These are phyloP conservation scores for Drosophila stalkeri DNA, from an alignment of 2,888 invertebrate species.

Conservation along the genomic window DNA sequence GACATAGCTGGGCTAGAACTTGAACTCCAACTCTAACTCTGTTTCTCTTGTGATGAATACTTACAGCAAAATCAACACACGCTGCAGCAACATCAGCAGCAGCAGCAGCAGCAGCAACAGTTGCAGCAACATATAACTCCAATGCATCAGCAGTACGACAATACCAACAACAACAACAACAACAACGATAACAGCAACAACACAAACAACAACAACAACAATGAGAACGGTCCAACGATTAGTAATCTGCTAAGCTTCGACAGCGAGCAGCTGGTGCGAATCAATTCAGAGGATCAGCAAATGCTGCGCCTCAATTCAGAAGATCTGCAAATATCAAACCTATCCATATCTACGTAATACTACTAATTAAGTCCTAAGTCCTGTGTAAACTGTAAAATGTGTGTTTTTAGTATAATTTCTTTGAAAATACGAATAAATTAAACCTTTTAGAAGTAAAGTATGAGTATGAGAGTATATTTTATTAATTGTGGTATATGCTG, in stretches of 20 bases:
- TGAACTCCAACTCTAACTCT: not conserved
- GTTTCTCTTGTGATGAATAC: not conserved
- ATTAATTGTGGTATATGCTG: no score
- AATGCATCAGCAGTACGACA: conserved; percentile 65
- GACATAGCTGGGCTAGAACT: not conserved
- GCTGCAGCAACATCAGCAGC: conserved; percentile 73
- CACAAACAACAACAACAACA: conserved; percentile 42
- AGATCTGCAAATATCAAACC: conserved; percentile 86
- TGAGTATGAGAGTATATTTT: no score
- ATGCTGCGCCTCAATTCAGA: conserved; percentile 86
- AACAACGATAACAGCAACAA: conserved; percentile 48
- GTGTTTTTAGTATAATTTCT: conserved; percentile 70
- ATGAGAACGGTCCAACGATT: conserved; percentile 82
- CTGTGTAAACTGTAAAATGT: conserved; percentile 65
- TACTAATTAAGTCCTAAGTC: conserved; percentile 34
- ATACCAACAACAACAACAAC: conserved; percentile 36
- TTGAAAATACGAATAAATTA: conserved; percentile 65
- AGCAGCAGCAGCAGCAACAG: conserved; percentile 64
- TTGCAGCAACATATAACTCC: conserved; percentile 63
- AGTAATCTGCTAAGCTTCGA: conserved; percentile 85
- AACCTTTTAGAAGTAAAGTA: conserved; percentile 59
- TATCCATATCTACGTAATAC: conserved; percentile 84
- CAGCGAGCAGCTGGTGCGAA: conserved; percentile 85
- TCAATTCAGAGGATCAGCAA: conserved; percentile 86
- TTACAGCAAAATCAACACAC: conserved; percentile 67